Evolutionary conservation across 2,888 invertebrate genomes (phyloP), one percentile per base, ranked within the genome.

Genomic region (Limnephilus auricula): DNA sequence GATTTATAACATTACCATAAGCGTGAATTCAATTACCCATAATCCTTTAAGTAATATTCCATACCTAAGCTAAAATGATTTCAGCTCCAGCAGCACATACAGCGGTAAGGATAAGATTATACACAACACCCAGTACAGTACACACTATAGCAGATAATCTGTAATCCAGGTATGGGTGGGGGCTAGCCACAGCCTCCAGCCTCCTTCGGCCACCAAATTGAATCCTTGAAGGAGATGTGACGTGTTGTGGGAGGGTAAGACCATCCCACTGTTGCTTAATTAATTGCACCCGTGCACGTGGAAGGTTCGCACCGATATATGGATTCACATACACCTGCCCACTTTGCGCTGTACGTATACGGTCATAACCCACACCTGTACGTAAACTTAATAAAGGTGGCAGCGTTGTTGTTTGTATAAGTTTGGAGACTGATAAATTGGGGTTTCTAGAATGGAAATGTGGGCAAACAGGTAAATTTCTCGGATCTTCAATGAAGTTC

Each of bases 201-300:
- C 30, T 78, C 65, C 50, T 30, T 80, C 78, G 82, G 87, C 79
- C 88, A 37, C 88, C 34, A 87, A 90, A 90, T 90, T 90, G 88
- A 87, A 88, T 90, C 87, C 79, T 82, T 65, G 89, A 84, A 91
- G 82, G 87, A 88, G 87, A 88, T 88, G 31, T 88, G 87, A 88
- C 78, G 90, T 87, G 45, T 79, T 40, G 84, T 91, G 84, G 91
- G 91, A 82, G 88, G 92, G 87, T 79, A 45, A 31, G 50, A 30
- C 40, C 91, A 79, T 37, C 91, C 90, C 90, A 87, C 78, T 83
- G 78, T 80, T 79, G 89, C 91, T 90, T 92, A 92, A 92, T 92
- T 92, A 92, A 92, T 91, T 92, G 92, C 84, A 91, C 83, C 88
- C 87, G 45, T 90, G 85, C 89, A 89, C 84, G 89, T 84, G 65